These are phyloP conservation scores for Moxostoma hubbsi DNA, from an alignment of 2,797 vertebrate genomes.

Conservation along the genomic window DNA sequence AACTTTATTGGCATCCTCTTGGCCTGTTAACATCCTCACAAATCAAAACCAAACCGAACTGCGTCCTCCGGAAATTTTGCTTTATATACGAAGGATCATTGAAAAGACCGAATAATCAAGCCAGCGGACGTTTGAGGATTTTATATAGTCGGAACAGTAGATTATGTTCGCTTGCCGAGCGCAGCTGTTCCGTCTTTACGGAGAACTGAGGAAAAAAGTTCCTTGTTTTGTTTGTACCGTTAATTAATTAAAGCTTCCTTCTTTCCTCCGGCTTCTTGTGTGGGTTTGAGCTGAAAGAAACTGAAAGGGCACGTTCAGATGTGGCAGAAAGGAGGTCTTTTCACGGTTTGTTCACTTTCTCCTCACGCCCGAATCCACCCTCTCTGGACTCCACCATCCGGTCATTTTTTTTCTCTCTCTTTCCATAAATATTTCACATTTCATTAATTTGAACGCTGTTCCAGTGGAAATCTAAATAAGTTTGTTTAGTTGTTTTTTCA, in stretches of 20 bases:
- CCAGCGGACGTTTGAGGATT: background rate
- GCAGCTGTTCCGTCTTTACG: conserved; percentile 36
- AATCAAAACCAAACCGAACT: too few species aligned
- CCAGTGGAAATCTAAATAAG: background rate
- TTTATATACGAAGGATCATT: too few species aligned
- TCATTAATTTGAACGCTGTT: background rate
- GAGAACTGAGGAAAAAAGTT: conserved; percentile 10
- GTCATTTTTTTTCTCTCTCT: background rate
- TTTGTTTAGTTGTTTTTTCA: background rate
- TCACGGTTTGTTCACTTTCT: conserved; percentile 23
- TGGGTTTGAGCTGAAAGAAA: background rate
- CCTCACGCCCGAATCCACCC: too few species aligned
- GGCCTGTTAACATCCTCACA: too few species aligned
- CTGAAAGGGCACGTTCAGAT: conserved; percentile 50
- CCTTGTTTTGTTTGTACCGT: conserved; percentile 64
- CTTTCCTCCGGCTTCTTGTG: conserved; percentile 40
- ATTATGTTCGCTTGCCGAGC: conserved; percentile 17
- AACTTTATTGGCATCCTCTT: too few species aligned
- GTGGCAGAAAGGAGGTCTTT: conserved; percentile 60
- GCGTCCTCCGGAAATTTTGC: too few species aligned
- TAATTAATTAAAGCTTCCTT: conserved; percentile 49
- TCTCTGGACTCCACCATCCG: background rate
- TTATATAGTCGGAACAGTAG: conserved; percentile 28
- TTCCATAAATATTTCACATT: conserved; percentile 52
- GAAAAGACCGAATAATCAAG: too few species aligned